A percentile compares a stretch with the other conserved stretches of the same genome.
Evolutionary conservation across 2,888 invertebrate species (phyloP).

Genomic region (Abscondita cerata): DNA sequence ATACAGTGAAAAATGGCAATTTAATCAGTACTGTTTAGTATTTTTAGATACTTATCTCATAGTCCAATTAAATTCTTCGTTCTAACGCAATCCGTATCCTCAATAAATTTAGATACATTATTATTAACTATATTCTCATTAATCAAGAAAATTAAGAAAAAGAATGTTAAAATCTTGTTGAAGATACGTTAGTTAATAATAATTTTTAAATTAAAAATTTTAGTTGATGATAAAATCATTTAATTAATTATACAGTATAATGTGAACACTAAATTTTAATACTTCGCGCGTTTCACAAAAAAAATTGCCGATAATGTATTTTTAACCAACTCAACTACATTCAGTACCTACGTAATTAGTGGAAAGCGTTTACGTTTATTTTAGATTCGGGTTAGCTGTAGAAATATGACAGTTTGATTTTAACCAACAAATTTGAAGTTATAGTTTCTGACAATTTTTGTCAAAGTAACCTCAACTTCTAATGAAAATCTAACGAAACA

Average conservation of each 20-base stretch:
- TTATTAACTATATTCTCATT: constrained; percentile 22
- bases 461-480: too few relatives aligned
- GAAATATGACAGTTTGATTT: too few relatives aligned
- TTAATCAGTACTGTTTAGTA: constrained; percentile 21
- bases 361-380: too few relatives aligned
- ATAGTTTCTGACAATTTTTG: too few relatives aligned
- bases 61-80: constrained; percentile 25
- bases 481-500: too few relatives aligned
- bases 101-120: constrained; percentile 25
- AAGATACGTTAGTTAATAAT: constrained; percentile 11
- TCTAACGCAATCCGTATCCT: constrained; percentile 26
- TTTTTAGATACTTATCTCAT: constrained; percentile 21
- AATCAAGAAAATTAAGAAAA: constrained; percentile 14
- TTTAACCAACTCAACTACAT: too few relatives aligned
- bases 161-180: constrained; percentile 14
- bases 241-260: constrained; percentile 9
- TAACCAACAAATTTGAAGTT: too few relatives aligned
- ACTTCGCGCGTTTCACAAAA: not conserved
- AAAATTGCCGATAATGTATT: too few relatives aligned
- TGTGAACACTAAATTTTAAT: not conserved
- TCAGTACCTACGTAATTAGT: too few relatives aligned
- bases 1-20: constrained; percentile 19
- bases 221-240: constrained; percentile 8
- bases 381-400: too few relatives aligned
- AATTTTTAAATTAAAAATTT: not conserved